Percentiles rank a stretch among this genome's conserved stretches.
These are phyloP conservation scores for Pogonocichla stellata DNA, from an alignment of 2,113 vertebrate species.

Conservation along the genomic window DNA sequence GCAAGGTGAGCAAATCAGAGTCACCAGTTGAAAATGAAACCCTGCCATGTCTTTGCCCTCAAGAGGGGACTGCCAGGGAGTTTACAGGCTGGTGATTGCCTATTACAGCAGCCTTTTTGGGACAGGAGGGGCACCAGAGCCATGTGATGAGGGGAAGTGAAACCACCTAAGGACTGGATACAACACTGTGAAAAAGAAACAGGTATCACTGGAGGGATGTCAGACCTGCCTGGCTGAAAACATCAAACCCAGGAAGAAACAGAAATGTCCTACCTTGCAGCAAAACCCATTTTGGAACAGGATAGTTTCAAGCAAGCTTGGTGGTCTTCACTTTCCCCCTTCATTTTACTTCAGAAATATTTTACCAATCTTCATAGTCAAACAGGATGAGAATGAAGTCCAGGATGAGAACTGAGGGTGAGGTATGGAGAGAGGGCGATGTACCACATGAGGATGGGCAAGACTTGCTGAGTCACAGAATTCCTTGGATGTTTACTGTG, in stretches of 20 bases:
- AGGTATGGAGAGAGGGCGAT: background rate
- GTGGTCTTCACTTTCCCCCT: background rate
- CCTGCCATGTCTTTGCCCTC: background rate
- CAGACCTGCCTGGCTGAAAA: background rate
- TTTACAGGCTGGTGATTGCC: background rate
- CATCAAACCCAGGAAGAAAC: background rate
- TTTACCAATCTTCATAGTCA: background rate
- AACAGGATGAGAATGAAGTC: background rate
- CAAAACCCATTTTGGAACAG: background rate
- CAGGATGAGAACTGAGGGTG: background rate
- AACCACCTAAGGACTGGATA: background rate
- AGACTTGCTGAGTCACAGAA: background rate
- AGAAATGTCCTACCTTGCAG: background rate
- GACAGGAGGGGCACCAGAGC: rapidly evolving
- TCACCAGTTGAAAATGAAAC: background rate
- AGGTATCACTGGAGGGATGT: background rate
- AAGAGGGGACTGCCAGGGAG: background rate
- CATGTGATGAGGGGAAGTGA: background rate
- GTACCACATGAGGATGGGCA: background rate
- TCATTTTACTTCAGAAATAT: background rate
- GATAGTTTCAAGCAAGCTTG: background rate
- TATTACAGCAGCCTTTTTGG: background rate
- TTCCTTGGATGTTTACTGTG: background rate
- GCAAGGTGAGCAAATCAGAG: background rate
- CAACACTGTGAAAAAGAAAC: background rate